phyloP scores from a whole-genome alignment of 2,797 vertebrate genomes.

The Myripristis jacobus region DNA sequence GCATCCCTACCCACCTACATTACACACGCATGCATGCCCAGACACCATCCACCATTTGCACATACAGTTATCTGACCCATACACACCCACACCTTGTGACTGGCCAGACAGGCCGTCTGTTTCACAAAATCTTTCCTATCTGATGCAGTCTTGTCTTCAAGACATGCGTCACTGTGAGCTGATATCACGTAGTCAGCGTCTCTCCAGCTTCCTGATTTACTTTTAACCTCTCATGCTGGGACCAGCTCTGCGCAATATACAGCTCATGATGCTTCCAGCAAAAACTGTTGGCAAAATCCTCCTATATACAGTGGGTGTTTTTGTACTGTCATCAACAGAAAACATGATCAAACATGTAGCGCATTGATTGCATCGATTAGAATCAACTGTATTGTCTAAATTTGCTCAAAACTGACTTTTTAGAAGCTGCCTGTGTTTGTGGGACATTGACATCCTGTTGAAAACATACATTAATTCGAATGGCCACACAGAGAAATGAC shows the following conservation, averaged over 20 bases:
- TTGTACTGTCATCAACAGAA: background rate
- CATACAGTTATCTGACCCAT: conserved; percentile 59
- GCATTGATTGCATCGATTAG: too few relatives aligned
- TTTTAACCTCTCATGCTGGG: conserved; percentile 68
- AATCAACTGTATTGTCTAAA: too few relatives aligned
- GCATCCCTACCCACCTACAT: background rate
- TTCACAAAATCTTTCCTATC: conserved; percentile 85
- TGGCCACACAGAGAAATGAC: conserved; percentile 12
- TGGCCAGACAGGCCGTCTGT: conserved; percentile 79
- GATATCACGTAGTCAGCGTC: conserved; percentile 84
- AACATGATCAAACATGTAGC: background rate
- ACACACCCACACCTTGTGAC: conserved; percentile 83
- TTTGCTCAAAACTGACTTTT: background rate
- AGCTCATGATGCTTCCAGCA: conserved; percentile 31
- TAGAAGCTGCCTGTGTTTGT: background rate
- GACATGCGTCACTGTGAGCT: conserved; percentile 82
- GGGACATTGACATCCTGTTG: background rate
- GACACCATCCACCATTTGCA: conserved; percentile 14
- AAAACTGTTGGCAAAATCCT: background rate
- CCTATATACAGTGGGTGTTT: background rate
- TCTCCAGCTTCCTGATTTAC: conserved; percentile 85
- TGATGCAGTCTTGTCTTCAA: conserved; percentile 77
- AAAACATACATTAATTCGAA: background rate
- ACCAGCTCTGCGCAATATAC: conserved; percentile 22
- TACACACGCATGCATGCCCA: conserved; percentile 12